phyloP scores from a whole-genome alignment of 2,113 vertebrate species.

The Rhizomys pruinosus region DNA sequence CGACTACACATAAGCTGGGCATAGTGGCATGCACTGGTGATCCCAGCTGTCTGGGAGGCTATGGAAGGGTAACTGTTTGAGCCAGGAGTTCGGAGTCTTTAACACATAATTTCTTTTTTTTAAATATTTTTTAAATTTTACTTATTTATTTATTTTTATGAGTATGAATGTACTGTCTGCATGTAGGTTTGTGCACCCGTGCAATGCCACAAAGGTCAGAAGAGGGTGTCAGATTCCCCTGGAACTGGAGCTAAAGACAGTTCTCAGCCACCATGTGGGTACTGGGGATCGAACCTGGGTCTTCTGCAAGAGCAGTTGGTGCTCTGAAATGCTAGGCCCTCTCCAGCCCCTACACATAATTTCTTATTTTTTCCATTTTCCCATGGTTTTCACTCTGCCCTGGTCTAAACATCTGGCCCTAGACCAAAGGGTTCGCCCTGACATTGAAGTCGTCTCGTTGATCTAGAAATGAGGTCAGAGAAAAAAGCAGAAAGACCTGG shows the following conservation, averaged over 20 bases:
- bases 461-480: not conserved
- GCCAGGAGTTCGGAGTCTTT: not conserved
- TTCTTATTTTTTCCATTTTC: not conserved
- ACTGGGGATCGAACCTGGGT: too few species aligned
- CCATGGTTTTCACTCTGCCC: not conserved
- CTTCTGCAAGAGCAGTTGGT: too few species aligned
- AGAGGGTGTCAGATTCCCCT: too few species aligned
- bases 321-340: too few species aligned
- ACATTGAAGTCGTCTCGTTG: not conserved
- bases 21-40: not conserved
- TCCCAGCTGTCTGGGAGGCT: not conserved
- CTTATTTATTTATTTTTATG: too few species aligned
- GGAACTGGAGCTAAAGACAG: too few species aligned
- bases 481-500: not conserved
- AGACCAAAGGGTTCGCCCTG: not conserved
- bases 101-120: not conserved
- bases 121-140: too few species aligned
- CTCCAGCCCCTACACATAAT: not conserved
- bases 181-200: too few species aligned
- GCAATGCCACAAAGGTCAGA: too few species aligned
- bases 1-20: not conserved
- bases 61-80: not conserved
- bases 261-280: too few species aligned
- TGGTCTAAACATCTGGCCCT: not conserved
- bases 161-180: too few species aligned